Percentiles rank a stretch among this genome's conserved stretches.
Conservation (phyloP, 2,797 vertebrate species). For the Artibeus lituratus region DNA sequence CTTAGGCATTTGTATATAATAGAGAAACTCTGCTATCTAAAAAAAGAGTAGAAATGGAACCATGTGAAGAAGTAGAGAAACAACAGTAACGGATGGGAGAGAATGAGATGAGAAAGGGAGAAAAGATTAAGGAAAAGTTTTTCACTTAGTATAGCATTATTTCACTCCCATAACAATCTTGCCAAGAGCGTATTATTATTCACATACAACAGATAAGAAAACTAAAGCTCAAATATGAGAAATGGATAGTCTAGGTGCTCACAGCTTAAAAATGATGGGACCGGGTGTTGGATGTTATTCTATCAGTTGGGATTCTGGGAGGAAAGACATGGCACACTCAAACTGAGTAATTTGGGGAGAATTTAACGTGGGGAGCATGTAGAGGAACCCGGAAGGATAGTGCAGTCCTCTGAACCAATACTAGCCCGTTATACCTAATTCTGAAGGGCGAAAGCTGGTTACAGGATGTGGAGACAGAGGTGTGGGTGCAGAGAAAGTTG, state of each 20-base stretch:
- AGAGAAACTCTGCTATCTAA: background rate
- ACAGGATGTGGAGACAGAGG: background rate
- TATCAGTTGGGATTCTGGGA: background rate
- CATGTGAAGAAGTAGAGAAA: background rate
- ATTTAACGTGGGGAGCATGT: background rate
- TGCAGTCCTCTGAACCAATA: background rate
- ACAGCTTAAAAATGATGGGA: background rate
- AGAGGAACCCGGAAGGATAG: background rate
- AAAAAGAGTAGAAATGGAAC: background rate
- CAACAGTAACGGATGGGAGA: background rate
- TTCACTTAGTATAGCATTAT: background rate
- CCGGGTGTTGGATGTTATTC: background rate
- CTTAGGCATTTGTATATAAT: background rate
- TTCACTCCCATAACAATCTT: background rate
- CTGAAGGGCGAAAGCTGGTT: background rate
- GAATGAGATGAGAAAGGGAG: background rate
- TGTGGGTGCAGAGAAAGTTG: background rate
- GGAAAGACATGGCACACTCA: background rate
- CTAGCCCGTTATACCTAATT: background rate
- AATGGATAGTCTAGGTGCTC: background rate
- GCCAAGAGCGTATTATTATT: background rate
- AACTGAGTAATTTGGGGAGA: background rate
- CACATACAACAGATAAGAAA: background rate
- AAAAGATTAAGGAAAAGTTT: background rate
- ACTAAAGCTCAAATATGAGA: background rate